phyloP scores from a whole-genome alignment of 30 jellyfish, hydroid and myxozoan genomes.

The Aurelia sp. region DNA sequence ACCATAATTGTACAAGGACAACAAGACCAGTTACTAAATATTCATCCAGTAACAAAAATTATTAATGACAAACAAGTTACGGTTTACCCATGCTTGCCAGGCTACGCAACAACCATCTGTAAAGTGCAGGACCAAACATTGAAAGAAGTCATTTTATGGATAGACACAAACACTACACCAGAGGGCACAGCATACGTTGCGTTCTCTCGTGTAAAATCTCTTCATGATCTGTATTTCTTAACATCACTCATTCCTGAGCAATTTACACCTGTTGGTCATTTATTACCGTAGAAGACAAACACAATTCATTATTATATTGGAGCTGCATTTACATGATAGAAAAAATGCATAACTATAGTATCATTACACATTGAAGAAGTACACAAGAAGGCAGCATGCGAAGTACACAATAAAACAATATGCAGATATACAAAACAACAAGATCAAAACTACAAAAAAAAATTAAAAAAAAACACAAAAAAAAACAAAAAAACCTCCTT shows the following conservation, averaged over 20 bases:
- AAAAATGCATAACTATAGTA: too few relatives aligned
- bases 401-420: too few relatives aligned
- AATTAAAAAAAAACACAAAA: not conserved
- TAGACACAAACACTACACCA: not conserved
- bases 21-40: not conserved
- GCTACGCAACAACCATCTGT: not conserved
- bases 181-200: slow-evolving; percentile 13
- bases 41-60: not conserved
- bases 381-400: too few relatives aligned
- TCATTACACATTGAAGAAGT: too few relatives aligned
- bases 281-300: not conserved
- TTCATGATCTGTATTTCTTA: not conserved
- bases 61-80: not conserved
- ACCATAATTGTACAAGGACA: not conserved
- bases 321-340: too few relatives aligned
- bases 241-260: not conserved
- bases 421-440: too few relatives aligned
- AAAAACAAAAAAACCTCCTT: not conserved
- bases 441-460: not conserved
- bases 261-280: not conserved
- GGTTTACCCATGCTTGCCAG: not conserved
- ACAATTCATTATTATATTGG: not conserved
- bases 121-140: slow-evolving; percentile 7
- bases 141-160: not conserved
- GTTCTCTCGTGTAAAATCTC: not conserved